These are phyloP conservation scores for Amphimedon queenslandica DNA, from an alignment of 37 sponge, comb jelly and placozoan genomes.

Conservation along the genomic window DNA sequence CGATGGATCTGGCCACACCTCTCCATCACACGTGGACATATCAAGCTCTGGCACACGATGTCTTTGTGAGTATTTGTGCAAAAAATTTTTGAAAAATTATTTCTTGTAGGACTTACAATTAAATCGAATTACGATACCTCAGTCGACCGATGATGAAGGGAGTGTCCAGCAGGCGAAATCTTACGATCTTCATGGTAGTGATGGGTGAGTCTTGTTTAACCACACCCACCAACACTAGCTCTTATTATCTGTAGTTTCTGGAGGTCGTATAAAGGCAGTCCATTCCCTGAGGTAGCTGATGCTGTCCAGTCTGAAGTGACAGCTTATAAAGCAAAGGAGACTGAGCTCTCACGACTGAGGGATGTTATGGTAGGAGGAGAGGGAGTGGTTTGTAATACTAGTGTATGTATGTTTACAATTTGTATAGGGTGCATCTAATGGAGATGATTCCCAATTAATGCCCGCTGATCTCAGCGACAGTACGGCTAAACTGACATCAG, in stretches of 20 bases:
- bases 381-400: neutral
- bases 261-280: conserved; percentile 36
- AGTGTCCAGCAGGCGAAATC: neutral
- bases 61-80: conserved; percentile 47
- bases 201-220: neutral
- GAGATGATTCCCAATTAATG: conserved; percentile 53
- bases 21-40: conserved; percentile 99
- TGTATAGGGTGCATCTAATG: conserved; percentile 61
- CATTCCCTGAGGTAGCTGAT: conserved; percentile 97
- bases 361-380: conserved; percentile 66
- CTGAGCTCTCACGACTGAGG: conserved; percentile 89
- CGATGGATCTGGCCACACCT: conserved; percentile 90
- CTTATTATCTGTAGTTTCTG: neutral
- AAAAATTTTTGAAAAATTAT: neutral
- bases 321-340: conserved; percentile 82
- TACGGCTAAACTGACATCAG: conserved; percentile 79
- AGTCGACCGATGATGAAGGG: neutral
- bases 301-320: conserved; percentile 85
- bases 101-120: conserved; percentile 49
- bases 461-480: conserved; percentile 65
- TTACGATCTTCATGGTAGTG: neutral
- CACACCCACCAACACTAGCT: neutral
- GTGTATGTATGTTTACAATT: neutral
- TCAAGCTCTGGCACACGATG: conserved; percentile 92
- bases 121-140: conserved; percentile 68